A percentile compares a stretch with the other conserved stretches of the same genome.
phyloP scores from a whole-genome alignment of 2,888 invertebrate genomes.

The Caenorhabditis panamensis region DNA sequence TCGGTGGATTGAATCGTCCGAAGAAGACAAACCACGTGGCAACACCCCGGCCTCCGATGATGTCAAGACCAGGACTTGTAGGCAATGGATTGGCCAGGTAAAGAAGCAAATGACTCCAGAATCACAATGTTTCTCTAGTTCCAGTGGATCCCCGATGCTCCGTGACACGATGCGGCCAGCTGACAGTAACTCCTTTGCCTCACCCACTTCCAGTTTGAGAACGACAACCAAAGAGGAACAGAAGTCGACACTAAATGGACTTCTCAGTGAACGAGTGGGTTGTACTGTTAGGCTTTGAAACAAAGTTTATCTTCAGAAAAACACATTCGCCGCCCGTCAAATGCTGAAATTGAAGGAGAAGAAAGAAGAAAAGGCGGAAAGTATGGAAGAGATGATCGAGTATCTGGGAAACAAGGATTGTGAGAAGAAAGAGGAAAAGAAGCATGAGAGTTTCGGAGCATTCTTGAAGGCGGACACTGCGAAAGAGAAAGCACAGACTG shows the following conservation, averaged over 20 bases:
- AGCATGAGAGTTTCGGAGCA: slow-evolving; percentile 58
- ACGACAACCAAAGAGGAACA: slow-evolving; percentile 62
- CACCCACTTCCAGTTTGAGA: slow-evolving; percentile 47
- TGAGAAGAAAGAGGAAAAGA: slow-evolving; percentile 6
- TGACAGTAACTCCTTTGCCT: slow-evolving; percentile 34
- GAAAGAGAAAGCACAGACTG: slow-evolving; percentile 29
- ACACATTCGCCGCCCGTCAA: slow-evolving; percentile 54
- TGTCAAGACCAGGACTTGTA: slow-evolving; percentile 3
- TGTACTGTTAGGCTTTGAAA: neutral
- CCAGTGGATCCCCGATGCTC: slow-evolving; percentile 37
- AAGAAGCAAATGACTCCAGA: neutral
- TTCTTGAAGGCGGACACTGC: slow-evolving; percentile 53
- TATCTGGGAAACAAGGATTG: slow-evolving; percentile 16
- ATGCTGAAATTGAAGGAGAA: slow-evolving; percentile 50
- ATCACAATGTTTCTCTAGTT: neutral
- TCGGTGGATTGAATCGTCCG: slow-evolving; percentile 29
- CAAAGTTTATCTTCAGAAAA: slow-evolving; percentile 33
- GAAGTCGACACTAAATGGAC: slow-evolving; percentile 49
- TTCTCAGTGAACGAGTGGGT: slow-evolving; percentile 52
- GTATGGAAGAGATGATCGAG: slow-evolving; percentile 37
- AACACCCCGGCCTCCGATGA: neutral
- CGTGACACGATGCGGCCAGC: slow-evolving; percentile 60
- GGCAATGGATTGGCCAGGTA: slow-evolving; percentile 19
- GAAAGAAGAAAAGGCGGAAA: slow-evolving; percentile 32
- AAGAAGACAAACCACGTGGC: slow-evolving; percentile 1